phyloP scores from a whole-genome alignment of 1,140 invertebrate genomes.

The Caenorhabditis tropicalis region DNA sequence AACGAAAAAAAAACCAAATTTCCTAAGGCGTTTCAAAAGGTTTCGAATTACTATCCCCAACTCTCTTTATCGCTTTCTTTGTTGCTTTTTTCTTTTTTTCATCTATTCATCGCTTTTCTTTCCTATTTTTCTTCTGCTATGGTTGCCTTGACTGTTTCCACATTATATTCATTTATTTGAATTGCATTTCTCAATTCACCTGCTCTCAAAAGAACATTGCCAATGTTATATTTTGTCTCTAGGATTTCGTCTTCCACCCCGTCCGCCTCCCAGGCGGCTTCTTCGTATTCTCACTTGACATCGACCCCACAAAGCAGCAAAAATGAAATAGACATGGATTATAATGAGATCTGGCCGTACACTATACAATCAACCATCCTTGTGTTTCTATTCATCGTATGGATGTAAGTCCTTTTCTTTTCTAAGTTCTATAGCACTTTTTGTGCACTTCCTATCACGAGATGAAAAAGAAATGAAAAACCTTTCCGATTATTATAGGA shows the following conservation, averaged over 20 bases:
- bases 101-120: too few relatives aligned
- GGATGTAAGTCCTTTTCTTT: slow-evolving; percentile 5
- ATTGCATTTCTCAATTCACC: neutral
- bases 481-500: neutral
- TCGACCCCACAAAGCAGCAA: neutral
- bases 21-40: neutral
- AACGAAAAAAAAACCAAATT: neutral
- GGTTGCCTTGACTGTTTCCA: neutral
- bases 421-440: neutral
- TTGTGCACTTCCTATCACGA: neutral
- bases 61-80: neutral
- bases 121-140: neutral
- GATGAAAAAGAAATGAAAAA: neutral
- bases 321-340: slow-evolving; percentile 1
- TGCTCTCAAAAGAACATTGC: slow-evolving; percentile 25
- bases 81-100: neutral
- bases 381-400: neutral
- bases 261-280: slow-evolving; percentile 24
- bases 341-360: slow-evolving; percentile 15
- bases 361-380: slow-evolving; percentile 19
- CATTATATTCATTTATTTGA: neutral
- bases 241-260: slow-evolving; percentile 22
- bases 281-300: neutral
- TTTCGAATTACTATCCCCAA: slow-evolving; percentile 25
- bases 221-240: neutral